Base-by-base conservation (phyloP, 2,797 vertebrate species). In the Aeoliscus strigatus region DNA sequence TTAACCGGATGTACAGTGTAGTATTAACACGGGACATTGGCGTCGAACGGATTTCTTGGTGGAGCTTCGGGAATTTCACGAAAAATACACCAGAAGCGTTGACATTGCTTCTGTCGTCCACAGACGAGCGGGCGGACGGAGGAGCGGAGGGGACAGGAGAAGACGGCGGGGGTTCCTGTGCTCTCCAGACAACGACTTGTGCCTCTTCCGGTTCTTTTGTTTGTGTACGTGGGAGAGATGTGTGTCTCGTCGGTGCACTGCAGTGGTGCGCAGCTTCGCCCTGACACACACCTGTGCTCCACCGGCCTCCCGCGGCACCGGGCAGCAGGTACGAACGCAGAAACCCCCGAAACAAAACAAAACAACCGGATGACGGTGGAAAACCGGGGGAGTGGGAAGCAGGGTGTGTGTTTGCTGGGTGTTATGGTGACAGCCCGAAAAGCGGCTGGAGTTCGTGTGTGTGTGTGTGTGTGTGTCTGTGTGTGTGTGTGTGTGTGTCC, bases 201-300 rank as follows among this genome's bases (percentile, higher is more conserved):
- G 14, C 32, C 17, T 32, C 6, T 18, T 31, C 23, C 21, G 13
- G 9, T 46, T 62, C 12, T 41, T 51, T 45, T 45, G 38, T 51
- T 45, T 45, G 38, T 51, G 34, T 18, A n/a, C 64, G 63, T 58
- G 50, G 60, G 52, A 58, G 40, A 56, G 27, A 49, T 47, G 61
- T 47, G 68, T 52, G 70, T 66, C 66, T 53, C 9, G 56, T 49
- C 50, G 62, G 74, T 75, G 73, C 70, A 81, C 74, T 82, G 79
- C 83, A 77, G 83, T 81, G 76, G 70, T 78, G 77, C 63, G 73
- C 75, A 80, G 77, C 73, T 54, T 58, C 56, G 73, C 76, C 73
- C 28, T 75, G 70, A 79, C 70, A 60, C 70, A 81, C 82, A 83
- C 79, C 82, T 81, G 82, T 78, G 77, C 64, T 75, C 68, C 78